These are phyloP conservation scores for Rhinogobio ventralis DNA, from an alignment of 2,797 vertebrate species.

Conservation along the genomic window DNA sequence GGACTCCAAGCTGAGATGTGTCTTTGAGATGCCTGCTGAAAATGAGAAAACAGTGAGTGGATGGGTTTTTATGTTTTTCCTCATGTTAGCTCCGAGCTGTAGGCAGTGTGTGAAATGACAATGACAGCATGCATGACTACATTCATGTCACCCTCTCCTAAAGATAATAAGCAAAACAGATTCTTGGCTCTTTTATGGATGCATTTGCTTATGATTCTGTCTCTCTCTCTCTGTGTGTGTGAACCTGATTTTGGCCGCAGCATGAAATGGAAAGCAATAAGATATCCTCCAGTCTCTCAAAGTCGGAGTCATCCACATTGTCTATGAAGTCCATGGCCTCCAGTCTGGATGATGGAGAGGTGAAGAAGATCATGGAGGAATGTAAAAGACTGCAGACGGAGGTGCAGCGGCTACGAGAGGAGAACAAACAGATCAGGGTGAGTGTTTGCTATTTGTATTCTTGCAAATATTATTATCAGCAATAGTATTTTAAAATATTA, in stretches of 20 bases:
- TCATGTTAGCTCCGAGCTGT: background rate
- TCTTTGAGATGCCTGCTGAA: slow-evolving; percentile 95
- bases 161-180: slow-evolving; percentile 5
- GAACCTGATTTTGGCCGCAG: slow-evolving; percentile 74
- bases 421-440: slow-evolving; percentile 97
- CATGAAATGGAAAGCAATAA: slow-evolving; percentile 96
- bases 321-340: slow-evolving; percentile 89
- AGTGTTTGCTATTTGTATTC: slow-evolving; percentile 24
- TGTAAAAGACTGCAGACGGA: slow-evolving; percentile 96
- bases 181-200: background rate
- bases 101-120: background rate
- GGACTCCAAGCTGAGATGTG: slow-evolving; percentile 99
- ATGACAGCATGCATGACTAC: background rate
- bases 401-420: slow-evolving; percentile 96
- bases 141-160: background rate
- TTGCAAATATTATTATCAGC: background rate
- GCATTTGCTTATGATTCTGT: background rate
- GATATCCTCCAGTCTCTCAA: slow-evolving; percentile 90
- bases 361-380: slow-evolving; percentile 97
- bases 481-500: background rate
- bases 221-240: background rate
- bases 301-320: slow-evolving; percentile 89
- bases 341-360: slow-evolving; percentile 91
- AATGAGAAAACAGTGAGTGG: slow-evolving; percentile 93
- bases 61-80: background rate